phyloP scores from a whole-genome alignment of 2,797 vertebrate species.

The Triplophysa yarkandensis region DNA sequence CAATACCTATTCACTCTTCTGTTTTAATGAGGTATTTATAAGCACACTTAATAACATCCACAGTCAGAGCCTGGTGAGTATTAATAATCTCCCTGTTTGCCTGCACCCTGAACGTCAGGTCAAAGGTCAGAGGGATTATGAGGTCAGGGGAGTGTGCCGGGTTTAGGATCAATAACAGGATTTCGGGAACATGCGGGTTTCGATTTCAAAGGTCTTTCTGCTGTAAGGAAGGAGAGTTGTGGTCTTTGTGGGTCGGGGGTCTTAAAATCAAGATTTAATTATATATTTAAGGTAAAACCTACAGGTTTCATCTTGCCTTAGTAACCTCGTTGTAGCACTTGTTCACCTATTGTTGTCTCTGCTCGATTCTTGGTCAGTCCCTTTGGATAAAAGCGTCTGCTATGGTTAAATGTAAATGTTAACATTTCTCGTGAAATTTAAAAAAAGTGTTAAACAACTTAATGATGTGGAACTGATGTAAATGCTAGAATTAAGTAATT shows the following conservation, averaged over 20 bases:
- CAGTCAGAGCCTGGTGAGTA: not conserved
- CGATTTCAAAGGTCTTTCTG: not conserved
- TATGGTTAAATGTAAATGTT: too few species aligned
- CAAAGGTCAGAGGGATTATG: slow-evolving; percentile 39
- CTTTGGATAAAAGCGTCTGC: too few species aligned
- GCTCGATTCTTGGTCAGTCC: too few species aligned
- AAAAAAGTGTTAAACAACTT: too few species aligned
- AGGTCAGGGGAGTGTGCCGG: slow-evolving; percentile 38
- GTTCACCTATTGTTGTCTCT: too few species aligned
- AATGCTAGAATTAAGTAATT: too few species aligned
- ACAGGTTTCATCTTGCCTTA: too few species aligned
- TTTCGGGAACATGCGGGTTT: slow-evolving; percentile 1
- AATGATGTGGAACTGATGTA: too few species aligned
- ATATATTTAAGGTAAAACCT: too few species aligned
- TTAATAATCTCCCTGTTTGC: slow-evolving; percentile 39
- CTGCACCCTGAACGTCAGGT: slow-evolving; percentile 1
- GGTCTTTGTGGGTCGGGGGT: not conserved
- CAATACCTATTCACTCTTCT: slow-evolving; percentile 4
- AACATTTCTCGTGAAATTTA: too few species aligned
- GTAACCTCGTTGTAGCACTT: too few species aligned
- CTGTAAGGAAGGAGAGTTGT: slow-evolving; percentile 1
- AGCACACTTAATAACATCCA: slow-evolving; percentile 29
- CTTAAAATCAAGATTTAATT: too few species aligned
- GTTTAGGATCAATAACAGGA: slow-evolving; percentile 41
- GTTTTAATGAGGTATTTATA: slow-evolving; percentile 37